Evolutionary conservation across 1,140 invertebrate species (phyloP), one percentile per base, ranked within the genome.

Genomic region (Zaprionus vittiger): DNA sequence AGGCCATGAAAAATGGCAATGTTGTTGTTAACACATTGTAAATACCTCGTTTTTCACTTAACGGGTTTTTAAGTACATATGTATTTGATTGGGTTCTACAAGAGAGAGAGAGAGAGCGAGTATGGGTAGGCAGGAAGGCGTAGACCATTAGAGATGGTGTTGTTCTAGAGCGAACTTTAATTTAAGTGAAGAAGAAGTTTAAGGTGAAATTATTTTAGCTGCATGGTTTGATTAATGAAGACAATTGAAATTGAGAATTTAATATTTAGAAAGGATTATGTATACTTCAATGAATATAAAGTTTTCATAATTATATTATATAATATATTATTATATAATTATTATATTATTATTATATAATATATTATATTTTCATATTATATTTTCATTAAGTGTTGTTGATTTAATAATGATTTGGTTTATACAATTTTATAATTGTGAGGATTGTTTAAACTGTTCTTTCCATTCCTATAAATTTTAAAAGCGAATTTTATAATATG

Each of bases 41-140:
- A 91, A 91, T 91, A 91, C 90, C 90, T 91, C 85, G 77, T 91
- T 91, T 91, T 90, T 90, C 90, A 91, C 90, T 91, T 91, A 91
- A 91, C 86, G 79, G 86, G 79, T 73, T 89, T 90, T 91, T 90
- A 89, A 89, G 80, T 89, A 89, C 84, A 75, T 65, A 65, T 87
- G 76, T 83, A 41, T 68, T 73, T 67, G 63, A 73, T 77, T 60
- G 70, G 7, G 62, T 17, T 5, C 22, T 4, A 7, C 2, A 1
- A 1, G 6, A 15, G 24, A 14, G 14, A 4, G 64, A 7, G 31
- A 12, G 14, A 38, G 26, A 9, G 28, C 9, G 6, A 31, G 28
- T 31, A n/a, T 0, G 24, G 52, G 41, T n/a, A 6, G n/a, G 22
- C 14, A 20, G 12, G 12, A 31, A 31, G 22, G 41, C 41, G 41